These are phyloP conservation scores for Amorpha juglandis DNA, from an alignment of 2,888 invertebrate species.

Conservation along the genomic window DNA sequence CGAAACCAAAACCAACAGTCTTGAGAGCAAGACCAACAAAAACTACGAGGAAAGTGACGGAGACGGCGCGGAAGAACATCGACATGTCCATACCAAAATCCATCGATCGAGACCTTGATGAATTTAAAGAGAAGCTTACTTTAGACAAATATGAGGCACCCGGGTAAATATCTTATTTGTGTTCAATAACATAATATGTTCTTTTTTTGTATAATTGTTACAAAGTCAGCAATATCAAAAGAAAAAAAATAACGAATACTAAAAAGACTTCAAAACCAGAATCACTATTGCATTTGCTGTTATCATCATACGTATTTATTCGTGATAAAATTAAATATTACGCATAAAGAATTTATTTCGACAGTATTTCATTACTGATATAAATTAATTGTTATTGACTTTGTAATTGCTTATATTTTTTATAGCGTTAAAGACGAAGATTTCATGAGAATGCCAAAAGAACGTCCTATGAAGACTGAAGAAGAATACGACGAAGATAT, in stretches of 20 bases:
- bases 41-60: constrained; percentile 22
- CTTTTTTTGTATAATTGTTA: neutral
- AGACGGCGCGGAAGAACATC: constrained; percentile 5
- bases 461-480: constrained; percentile 37
- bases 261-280: no score
- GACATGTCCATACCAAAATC: neutral
- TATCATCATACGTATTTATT: no score
- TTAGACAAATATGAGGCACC: constrained; percentile 42
- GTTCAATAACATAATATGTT: neutral
- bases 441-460: constrained; percentile 25
- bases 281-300: no score
- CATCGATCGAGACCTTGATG: constrained; percentile 34
- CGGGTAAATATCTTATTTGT: constrained; percentile 36
- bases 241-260: no score
- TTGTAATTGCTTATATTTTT: no score
- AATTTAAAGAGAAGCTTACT: constrained; percentile 43
- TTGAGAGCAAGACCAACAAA: constrained; percentile 24
- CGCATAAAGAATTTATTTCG: neutral
- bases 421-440: constrained; percentile 27
- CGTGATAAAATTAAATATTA: neutral
- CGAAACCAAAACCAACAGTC: constrained; percentile 27
- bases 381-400: no score
- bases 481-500: constrained; percentile 67
- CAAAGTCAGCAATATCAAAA: neutral
- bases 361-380: constrained; percentile 22